Base-by-base conservation (phyloP, 2,797 vertebrate genomes). In the Threskiornis aethiopicus region DNA sequence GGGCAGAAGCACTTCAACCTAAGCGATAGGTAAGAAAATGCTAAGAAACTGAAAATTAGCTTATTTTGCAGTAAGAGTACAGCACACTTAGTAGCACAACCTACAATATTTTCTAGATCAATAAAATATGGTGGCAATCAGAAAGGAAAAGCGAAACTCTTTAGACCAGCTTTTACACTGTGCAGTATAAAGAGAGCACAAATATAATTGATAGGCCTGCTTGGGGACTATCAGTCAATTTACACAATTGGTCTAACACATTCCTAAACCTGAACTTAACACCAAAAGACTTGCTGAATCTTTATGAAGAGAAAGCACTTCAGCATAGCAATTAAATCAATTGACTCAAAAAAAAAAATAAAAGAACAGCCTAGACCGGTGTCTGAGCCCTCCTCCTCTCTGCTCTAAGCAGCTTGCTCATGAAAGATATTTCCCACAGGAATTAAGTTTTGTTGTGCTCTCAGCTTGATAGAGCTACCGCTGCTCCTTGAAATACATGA, bases 401-500 rank as follows among this genome's bases (percentile, higher is more conserved):
- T 84, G 46, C 76, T 94, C 28, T 88, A 70, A 91, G 89, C 76
- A 88, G 69, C 87, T 92, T 93, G 91, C 89, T 94, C 89, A 84
- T 92, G 92, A 95, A 96, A 93, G 89, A 93, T 95, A 93, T 95
- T 92, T 96, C 94, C 91, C 95, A 66, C 64, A 91, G 92, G 96
- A 96, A 92, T 96, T 91, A 97, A 97, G 79, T 97, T 97, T 95
- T 95, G 91, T 89, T 97, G 82, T 95, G 89, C 89, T 97, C 92
- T 96, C 95, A 94, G 93, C 92, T 87, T 97, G 93, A 95, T 84
- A 94, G 93, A 97, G 76, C 94, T 66, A 82, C 94, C 0, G 10
- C 93, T 93, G 86, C 93, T 94, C 86, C 92, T 97, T 97, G 95
- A 97, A 97, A 97, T 90, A 97, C 94, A 79, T 96, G 96, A 97